Conservation (phyloP, 1,140 invertebrate species). For the Hyles euphorbiae region DNA sequence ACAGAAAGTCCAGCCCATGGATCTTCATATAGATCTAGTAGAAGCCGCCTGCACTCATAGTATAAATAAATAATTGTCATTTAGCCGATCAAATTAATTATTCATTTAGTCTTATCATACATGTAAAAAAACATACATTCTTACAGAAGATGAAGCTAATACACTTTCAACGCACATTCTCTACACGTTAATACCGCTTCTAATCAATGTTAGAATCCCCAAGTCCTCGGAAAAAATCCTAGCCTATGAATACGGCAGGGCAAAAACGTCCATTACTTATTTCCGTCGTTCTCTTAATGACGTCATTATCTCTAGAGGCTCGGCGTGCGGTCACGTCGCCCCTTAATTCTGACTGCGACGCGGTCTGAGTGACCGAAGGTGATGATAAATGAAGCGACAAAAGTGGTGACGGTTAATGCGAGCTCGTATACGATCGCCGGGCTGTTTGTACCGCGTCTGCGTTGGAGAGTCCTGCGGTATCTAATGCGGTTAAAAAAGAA, state of each 20-base stretch:
- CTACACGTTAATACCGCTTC: constrained; percentile 1
- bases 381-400: constrained; percentile 25
- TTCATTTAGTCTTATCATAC: too few species aligned
- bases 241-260: constrained; percentile 33
- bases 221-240: constrained; percentile 9
- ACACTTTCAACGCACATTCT: not conserved
- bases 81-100: too few species aligned
- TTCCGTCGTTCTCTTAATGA: constrained; percentile 47
- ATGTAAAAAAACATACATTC: too few species aligned
- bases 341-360: constrained; percentile 36
- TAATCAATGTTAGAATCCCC: constrained; percentile 9
- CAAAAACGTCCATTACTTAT: constrained; percentile 50
- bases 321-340: constrained; percentile 34
- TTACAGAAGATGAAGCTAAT: not conserved
- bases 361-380: constrained; percentile 19
- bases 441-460: constrained; percentile 6
- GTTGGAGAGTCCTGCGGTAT: too few species aligned
- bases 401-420: constrained; percentile 14
- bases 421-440: constrained; percentile 14
- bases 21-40: too few species aligned
- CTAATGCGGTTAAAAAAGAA: too few species aligned
- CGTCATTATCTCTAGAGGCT: constrained; percentile 47
- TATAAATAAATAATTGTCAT: too few species aligned
- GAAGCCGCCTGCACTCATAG: too few species aligned
- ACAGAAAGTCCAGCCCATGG: too few species aligned